Conservation (phyloP, 2,888 invertebrate genomes). For the Metopia argyrocephala region DNA sequence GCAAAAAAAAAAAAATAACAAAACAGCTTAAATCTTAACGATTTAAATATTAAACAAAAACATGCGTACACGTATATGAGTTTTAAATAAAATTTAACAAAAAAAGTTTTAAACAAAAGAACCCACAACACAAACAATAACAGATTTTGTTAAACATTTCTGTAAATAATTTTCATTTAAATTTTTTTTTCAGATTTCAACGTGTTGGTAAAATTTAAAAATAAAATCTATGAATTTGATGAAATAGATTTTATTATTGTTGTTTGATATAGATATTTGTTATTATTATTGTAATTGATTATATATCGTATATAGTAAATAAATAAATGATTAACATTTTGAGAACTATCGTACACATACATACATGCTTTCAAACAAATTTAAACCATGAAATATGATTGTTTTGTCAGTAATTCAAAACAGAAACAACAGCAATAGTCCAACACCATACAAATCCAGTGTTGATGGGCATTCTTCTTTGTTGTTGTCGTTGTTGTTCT, state of each 20-base stretch:
- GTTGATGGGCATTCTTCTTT: slow-evolving; percentile 57
- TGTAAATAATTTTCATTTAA: background rate
- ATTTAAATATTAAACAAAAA: background rate
- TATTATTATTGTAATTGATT: no score
- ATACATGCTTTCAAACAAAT: slow-evolving; percentile 64
- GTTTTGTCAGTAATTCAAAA: slow-evolving; percentile 61
- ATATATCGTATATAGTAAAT: background rate
- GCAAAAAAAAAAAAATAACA: background rate
- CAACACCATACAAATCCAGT: slow-evolving; percentile 47
- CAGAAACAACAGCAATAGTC: background rate
- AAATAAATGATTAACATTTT: background rate
- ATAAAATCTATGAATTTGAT: slow-evolving; percentile 38
- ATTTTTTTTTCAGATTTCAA: slow-evolving; percentile 12
- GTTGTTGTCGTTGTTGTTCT: slow-evolving; percentile 22
- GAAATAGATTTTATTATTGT: background rate
- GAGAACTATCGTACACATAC: no score
- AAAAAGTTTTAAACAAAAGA: background rate
- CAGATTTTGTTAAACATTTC: background rate
- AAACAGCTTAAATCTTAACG: no score
- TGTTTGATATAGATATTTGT: background rate
- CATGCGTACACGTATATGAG: background rate
- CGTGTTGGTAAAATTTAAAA: slow-evolving; percentile 14
- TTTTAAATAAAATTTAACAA: background rate
- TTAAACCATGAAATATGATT: slow-evolving; percentile 63
- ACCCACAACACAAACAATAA: background rate